A percentile compares a stretch with the other conserved stretches of the same genome.
Conservation (phyloP, 2,113 vertebrate species). For the Saguinus midas region DNA sequence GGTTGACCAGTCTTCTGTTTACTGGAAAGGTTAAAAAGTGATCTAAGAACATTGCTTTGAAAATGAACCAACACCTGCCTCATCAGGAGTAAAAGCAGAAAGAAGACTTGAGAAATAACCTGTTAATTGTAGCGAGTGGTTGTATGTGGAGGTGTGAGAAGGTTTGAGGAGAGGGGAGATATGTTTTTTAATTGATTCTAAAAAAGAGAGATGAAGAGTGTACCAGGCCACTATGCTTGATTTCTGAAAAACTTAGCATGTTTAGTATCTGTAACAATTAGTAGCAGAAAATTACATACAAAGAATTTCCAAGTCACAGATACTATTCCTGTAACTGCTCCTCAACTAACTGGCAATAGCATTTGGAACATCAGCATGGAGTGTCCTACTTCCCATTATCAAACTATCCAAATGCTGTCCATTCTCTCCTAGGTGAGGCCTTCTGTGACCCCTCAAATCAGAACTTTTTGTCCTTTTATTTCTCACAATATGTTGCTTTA, state of each 20-base stretch:
- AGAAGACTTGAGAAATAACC: conserved; percentile 37
- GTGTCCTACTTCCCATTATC: not conserved
- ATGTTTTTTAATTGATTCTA: not conserved
- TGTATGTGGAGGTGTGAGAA: not conserved
- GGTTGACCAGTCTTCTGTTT: conserved; percentile 53
- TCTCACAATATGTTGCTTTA: not conserved
- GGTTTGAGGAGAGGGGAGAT: too few relatives aligned
- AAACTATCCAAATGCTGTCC: not conserved
- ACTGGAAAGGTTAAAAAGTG: conserved; percentile 52
- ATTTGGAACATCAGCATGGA: not conserved
- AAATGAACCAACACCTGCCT: conserved; percentile 58
- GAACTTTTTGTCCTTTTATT: not conserved
- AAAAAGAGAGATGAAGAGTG: not conserved
- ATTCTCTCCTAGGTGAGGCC: not conserved
- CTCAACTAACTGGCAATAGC: not conserved
- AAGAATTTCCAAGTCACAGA: not conserved
- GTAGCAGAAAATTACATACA: not conserved
- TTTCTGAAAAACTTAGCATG: not conserved
- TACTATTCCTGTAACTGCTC: not conserved
- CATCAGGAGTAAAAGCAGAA: conserved; percentile 19
- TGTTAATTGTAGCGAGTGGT: not conserved
- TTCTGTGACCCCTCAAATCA: not conserved
- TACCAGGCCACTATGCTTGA: not conserved
- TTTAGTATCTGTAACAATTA: not conserved
- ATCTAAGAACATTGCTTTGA: conserved; percentile 63